phyloP scores from a whole-genome alignment of 30 jellyfish, hydroid and myxozoan genomes.

The Turritopsis dohrnii region DNA sequence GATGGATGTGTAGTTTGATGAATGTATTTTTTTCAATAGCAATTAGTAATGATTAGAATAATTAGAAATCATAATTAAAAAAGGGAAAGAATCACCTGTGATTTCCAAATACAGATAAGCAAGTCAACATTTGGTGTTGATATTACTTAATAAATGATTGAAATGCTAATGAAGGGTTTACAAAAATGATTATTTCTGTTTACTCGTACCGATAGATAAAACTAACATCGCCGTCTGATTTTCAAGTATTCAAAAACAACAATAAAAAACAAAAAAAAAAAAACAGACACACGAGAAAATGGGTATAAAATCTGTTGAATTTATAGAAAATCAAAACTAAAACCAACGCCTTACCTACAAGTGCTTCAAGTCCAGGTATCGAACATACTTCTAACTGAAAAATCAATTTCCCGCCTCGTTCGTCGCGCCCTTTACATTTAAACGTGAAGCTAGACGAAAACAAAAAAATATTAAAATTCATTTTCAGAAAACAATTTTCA shows the following conservation, averaged over 20 bases:
- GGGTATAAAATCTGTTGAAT: no score
- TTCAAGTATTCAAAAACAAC: no score
- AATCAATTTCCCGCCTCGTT: constrained; percentile 56
- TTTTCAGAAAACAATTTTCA: neutral
- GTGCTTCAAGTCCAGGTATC: constrained; percentile 81
- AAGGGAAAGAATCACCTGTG: neutral
- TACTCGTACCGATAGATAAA: neutral
- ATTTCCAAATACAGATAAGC: neutral
- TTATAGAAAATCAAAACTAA: no score
- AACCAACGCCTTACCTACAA: constrained; percentile 52
- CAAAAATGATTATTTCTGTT: neutral
- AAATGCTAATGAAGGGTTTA: neutral
- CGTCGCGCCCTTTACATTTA: constrained; percentile 86
- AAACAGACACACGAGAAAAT: neutral
- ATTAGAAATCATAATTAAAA: neutral
- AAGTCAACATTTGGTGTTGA: neutral
- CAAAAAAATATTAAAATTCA: neutral
- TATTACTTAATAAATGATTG: neutral
- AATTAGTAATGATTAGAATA: neutral
- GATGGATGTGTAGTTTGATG: no score
- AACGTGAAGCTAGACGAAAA: constrained; percentile 47
- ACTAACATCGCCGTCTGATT: neutral
- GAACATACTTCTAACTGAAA: constrained; percentile 91
- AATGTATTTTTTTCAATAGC: neutral
- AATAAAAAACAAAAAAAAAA: no score